Percentiles rank a stretch among this genome's conserved stretches.
Evolutionary conservation across 2,797 vertebrate genomes (phyloP).

Genomic region (Nasua narica): DNA sequence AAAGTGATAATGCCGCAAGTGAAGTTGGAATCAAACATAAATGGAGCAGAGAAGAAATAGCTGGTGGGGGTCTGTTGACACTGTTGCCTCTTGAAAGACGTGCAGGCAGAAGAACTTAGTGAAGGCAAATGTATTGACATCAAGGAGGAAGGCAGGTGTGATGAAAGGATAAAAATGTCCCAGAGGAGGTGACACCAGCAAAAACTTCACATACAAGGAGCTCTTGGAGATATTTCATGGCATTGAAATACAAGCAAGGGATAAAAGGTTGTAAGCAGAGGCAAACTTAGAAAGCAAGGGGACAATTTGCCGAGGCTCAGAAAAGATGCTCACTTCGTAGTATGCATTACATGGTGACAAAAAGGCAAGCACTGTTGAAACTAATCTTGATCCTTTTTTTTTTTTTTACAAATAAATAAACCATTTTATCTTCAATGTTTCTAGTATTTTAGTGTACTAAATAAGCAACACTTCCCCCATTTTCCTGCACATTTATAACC

Average conservation of each 20-base stretch:
- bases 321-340: neutral
- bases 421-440: neutral
- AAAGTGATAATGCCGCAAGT: neutral
- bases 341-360: neutral
- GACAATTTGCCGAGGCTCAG: neutral
- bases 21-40: neutral
- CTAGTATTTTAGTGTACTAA: neutral
- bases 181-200: neutral
- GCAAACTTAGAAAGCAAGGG: neutral
- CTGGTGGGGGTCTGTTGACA: neutral
- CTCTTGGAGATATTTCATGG: neutral
- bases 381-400: neutral
- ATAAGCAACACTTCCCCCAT: neutral
- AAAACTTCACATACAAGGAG: neutral
- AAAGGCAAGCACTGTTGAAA: neutral
- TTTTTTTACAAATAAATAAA: neutral
- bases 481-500: neutral
- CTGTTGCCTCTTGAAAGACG: neutral
- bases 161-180: neutral
- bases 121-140: neutral
- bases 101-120: neutral
- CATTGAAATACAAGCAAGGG: neutral
- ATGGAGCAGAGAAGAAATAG: neutral
- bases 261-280: neutral
- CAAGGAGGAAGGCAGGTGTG: neutral